Conservation (phyloP, 1,140 invertebrate genomes). For the Delia radicum region DNA sequence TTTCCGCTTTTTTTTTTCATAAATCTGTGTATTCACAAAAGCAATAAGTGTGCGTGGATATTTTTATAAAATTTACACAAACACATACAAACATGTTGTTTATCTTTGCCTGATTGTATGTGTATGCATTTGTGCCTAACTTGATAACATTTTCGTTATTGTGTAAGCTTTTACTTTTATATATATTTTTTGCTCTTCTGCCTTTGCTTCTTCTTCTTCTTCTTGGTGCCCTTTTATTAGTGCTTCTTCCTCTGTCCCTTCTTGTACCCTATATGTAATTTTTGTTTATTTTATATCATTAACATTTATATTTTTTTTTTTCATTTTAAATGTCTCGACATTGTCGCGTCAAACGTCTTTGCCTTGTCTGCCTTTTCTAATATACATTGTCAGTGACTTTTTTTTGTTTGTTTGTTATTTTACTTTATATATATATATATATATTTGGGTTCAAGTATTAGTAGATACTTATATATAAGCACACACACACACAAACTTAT, state of each 20-base stretch:
- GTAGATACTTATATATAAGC: not conserved
- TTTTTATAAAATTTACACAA: not conserved
- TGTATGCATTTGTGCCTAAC: no score
- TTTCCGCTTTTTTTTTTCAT: not conserved
- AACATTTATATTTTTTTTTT: not conserved
- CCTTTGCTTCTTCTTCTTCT: not conserved
- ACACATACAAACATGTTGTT: not conserved
- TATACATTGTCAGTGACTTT: not conserved
- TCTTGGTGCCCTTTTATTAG: no score
- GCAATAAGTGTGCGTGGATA: no score
- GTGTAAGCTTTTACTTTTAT: not conserved
- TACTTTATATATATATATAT: not conserved
- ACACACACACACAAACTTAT: not conserved
- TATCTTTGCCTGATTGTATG: not conserved
- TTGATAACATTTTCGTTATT: not conserved
- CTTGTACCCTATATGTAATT: not conserved
- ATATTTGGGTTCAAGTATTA: not conserved
- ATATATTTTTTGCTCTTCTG: no score
- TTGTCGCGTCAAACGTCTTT: conserved; percentile 27
- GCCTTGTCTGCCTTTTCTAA: conserved; percentile 26
- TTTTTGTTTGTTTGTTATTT: not conserved
- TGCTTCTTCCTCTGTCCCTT: not conserved
- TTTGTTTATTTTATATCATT: not conserved
- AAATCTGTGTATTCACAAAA: no score
- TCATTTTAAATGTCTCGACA: conserved; percentile 27